Base-by-base conservation (phyloP, 92 coral and sea anemone genomes). In the Parazoanthus atlanticus region DNA sequence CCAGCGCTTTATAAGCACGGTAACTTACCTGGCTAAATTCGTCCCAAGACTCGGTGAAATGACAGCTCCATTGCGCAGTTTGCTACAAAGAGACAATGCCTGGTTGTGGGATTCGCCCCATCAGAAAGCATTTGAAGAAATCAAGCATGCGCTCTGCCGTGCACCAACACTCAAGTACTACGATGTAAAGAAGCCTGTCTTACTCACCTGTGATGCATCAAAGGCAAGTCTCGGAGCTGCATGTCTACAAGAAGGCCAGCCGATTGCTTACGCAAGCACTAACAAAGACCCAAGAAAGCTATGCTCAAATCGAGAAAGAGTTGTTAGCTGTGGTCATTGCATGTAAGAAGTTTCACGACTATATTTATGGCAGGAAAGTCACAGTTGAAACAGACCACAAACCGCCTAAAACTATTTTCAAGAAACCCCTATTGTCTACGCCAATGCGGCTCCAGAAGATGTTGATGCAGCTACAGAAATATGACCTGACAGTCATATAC, bases 111-210 rank as follows among this genome's bases (percentile, higher is more conserved):
- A 46, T 72, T 76, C 49, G 34, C 74, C 65, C 13, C 88, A 74
- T 43, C 74, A 52, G 21, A 31, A 52, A 17, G 86, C 86, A 82
- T 82, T 82, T 47, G 86, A 82, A 16, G 41, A 82, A 46, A 34
- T 65, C 15, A 82, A 82, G 47, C 46, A 30, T 12, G 36, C 64
- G 23, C 47, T n/a, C 71, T n/a, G 47, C 83, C 29, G 76, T n/a
- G n/a, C n/a, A n/a, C n/a, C 86, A 12, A 65, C 86, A 9, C 32
- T 88, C 21, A 31, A 38, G 70, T 88, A 28, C 74, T 88, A 78
- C 40, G 90, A 88, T 88, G 90, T 88, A n/a, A 67, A 41, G n/a
- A 88, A 79, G 47, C 86, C n/a, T n/a, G n/a, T n/a, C n/a, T n/a
- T n/a, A n/a, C n/a, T n/a, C 86, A 38, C 85, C 30, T 79, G 90